A percentile compares a stretch with the other conserved stretches of the same genome.
Conservation (phyloP, 1,140 invertebrate genomes). For the Bombus huntii region DNA sequence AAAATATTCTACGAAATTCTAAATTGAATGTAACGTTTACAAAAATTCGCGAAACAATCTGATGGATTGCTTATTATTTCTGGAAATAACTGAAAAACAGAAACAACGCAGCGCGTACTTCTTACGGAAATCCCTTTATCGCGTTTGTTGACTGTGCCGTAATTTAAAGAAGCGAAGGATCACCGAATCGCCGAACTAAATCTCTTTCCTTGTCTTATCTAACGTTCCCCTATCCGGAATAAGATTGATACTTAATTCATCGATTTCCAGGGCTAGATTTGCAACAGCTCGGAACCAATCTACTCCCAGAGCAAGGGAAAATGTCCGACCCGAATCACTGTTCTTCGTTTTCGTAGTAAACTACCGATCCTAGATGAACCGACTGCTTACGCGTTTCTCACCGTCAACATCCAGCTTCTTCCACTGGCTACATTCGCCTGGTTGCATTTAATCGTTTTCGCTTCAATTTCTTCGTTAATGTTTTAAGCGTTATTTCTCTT, state of each 20-base stretch:
- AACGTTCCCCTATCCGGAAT: constrained; percentile 48
- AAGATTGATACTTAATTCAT: constrained; percentile 69
- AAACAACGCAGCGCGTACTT: no score
- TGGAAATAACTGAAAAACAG: no score
- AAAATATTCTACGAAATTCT: no score
- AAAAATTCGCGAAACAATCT: no score
- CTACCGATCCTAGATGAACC: constrained; percentile 42
- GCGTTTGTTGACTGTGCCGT: constrained; percentile 7
- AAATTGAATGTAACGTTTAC: no score
- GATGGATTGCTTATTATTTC: no score
- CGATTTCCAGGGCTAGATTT: constrained; percentile 64
- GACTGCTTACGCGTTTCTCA: constrained; percentile 42
- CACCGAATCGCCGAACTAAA: constrained; percentile 53
- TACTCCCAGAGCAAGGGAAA: constrained; percentile 40
- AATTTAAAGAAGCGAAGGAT: constrained; percentile 51
- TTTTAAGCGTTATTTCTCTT: neutral
- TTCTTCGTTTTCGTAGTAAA: constrained; percentile 63
- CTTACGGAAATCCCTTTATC: neutral
- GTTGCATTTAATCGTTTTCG: constrained; percentile 54
- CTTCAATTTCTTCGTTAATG: neutral
- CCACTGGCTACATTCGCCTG: neutral
- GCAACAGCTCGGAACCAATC: constrained; percentile 58
- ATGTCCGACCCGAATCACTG: constrained; percentile 57
- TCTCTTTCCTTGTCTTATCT: constrained; percentile 53
- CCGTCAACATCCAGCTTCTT: constrained; percentile 26